Evolutionary conservation across 2,113 vertebrate genomes (phyloP).

Genomic region (Pituophis catenifer): DNA sequence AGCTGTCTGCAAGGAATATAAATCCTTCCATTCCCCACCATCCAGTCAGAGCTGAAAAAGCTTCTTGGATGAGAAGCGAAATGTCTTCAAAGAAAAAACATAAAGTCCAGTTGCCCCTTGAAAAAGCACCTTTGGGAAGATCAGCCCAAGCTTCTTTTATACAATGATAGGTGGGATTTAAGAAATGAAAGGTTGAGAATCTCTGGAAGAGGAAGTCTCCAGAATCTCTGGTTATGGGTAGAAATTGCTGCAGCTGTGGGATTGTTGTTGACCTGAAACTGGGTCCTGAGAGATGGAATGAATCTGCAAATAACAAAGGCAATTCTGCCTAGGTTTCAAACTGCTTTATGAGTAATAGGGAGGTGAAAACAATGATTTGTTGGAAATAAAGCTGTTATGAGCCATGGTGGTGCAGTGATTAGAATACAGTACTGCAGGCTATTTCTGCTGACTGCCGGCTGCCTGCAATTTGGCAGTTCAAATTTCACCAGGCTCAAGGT

Average conservation of each 20-base stretch:
- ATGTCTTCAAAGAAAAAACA: too few species aligned
- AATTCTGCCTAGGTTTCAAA: not conserved
- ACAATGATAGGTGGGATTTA: not conserved
- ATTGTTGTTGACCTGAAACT: not conserved
- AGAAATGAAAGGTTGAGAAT: not conserved
- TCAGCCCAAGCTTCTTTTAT: not conserved
- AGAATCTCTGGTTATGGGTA: not conserved
- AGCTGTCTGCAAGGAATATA: too few species aligned
- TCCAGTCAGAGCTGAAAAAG: too few species aligned
- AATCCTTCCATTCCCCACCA: too few species aligned
- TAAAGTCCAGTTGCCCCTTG: too few species aligned
- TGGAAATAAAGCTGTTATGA: not conserved
- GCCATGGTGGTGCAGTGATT: too few species aligned
- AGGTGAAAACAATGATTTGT: not conserved
- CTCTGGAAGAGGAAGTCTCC: not conserved
- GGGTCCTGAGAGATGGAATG: not conserved
- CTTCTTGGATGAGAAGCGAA: too few species aligned
- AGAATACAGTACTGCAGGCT: too few species aligned
- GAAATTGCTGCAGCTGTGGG: not conserved
- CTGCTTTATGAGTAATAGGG: not conserved
- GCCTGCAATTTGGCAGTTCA: too few species aligned
- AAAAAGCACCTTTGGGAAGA: too few species aligned
- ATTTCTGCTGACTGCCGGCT: too few species aligned
- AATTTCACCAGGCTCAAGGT: too few species aligned
- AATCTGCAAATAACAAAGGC: not conserved